Evolutionary conservation across 2,113 vertebrate species (phyloP).

Genomic region (Rhegmatorhina hoffmannsi): DNA sequence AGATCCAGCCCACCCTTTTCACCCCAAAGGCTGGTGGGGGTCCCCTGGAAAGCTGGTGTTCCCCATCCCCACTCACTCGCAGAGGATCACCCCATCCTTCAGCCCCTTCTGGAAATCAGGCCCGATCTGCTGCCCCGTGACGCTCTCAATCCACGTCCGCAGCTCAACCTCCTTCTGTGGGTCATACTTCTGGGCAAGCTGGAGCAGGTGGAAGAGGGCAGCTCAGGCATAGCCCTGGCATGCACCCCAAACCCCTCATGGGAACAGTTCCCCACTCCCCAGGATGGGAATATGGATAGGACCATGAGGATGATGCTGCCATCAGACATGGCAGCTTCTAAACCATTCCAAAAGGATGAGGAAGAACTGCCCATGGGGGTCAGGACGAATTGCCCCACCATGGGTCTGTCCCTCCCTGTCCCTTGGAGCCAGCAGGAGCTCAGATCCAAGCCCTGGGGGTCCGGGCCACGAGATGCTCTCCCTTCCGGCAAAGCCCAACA

Average conservation of each 20-base stretch:
- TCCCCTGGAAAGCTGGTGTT: neutral
- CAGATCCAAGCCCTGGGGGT: neutral
- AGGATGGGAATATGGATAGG: accelerated
- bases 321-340: neutral
- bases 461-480: accelerated
- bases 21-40: neutral
- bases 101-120: conserved; percentile 93
- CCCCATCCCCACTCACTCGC: conserved; percentile 82
- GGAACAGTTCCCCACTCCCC: too few species aligned
- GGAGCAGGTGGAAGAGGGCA: neutral
- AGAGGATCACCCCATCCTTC: conserved; percentile 87
- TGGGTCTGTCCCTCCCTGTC: neutral
- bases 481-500: neutral
- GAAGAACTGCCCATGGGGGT: accelerated
- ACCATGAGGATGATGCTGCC: accelerated
- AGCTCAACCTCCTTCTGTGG: conserved; percentile 89
- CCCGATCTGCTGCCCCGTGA: conserved; percentile 83
- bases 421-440: neutral
- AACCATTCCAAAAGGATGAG: neutral
- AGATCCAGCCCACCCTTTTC: neutral
- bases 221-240: neutral
- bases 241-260: neutral
- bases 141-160: conserved; percentile 87
- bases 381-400: accelerated
- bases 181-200: conserved; percentile 95